Base-by-base conservation (phyloP, 1,140 invertebrate genomes). In the Rhagoletis pomonella region DNA sequence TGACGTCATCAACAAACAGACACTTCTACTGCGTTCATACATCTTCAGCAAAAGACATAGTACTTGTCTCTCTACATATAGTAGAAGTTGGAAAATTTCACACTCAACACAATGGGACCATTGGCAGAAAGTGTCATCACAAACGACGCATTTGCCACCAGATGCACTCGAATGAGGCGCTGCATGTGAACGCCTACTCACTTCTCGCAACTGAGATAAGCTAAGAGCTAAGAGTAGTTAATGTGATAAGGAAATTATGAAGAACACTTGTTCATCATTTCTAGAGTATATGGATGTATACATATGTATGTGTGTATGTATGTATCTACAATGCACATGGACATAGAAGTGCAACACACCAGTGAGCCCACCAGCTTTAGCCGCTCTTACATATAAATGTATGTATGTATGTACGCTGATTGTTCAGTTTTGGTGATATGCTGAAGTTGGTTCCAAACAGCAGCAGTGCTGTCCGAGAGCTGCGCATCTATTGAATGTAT, bases 171-270 rank as follows among this genome's bases (percentile, higher is more conserved):
- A 81, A 55, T n/a, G n/a, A 19, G 73, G 17, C 44, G 42, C 47
- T 81, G 19, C 73, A 55, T 55, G 44, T 58, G 19, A 55, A 81
- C 73, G 73, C 73, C 73, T 42, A 44, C 73, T 50, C 73, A 81
- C 73, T 81, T 29, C 14, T 17, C 19, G 14, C 47, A 58, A 19
- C 47, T 29, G 47, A 81, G 73, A 81, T 81, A 81, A 81, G 73
- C 73, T 58, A 81, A 81, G 73, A 81, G 73, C 73, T 47, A 17
- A 81, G 47, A 19, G 73, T 29, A 55, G 73, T 81, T 81, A 81
- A 81, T 17, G 47, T 55, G 73, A 81, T 81, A 81, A 81, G 73
- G 47, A 50, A 81, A 81, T 81, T 81, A 55, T 55, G 19, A 47
- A 47, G 19, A 81, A 29, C 73, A 81, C 73, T 81, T 81, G 73